Percentiles rank a stretch among this genome's conserved stretches.
These are phyloP conservation scores for Dolichopus griseipennis DNA, from an alignment of 2,888 invertebrate genomes.

Conservation along the genomic window DNA sequence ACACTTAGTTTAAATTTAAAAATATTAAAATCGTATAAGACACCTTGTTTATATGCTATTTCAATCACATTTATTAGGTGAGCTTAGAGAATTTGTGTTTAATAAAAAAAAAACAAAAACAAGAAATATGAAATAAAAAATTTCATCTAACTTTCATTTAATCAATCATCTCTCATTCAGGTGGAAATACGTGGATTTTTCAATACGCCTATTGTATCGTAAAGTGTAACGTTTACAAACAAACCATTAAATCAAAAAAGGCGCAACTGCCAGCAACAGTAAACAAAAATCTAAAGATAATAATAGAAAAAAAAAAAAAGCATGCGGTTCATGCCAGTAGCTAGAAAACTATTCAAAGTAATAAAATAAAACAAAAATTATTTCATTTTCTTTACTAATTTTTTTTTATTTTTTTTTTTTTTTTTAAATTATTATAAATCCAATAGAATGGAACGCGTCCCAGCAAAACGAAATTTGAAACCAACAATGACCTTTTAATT, in stretches of 20 bases:
- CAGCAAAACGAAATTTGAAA: neutral
- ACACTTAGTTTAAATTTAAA: no score
- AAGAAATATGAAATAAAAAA: neutral
- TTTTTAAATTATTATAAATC: neutral
- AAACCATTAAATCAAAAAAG: conserved; percentile 3
- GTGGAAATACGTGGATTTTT: neutral
- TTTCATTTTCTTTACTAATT: no score
- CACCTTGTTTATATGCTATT: no score
- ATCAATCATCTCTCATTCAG: conserved; percentile 4
- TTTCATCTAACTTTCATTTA: neutral
- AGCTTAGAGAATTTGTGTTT: neutral
- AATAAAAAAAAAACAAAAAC: neutral
- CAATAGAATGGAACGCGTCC: conserved; percentile 1
- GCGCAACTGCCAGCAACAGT: neutral
- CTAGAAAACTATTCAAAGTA: neutral
- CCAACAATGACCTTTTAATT: neutral
- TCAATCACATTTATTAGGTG: no score
- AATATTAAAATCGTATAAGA: no score
- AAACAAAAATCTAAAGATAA: no score
- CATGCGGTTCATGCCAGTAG: conserved; percentile 1
- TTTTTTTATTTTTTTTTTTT: neutral
- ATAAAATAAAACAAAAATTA: neutral
- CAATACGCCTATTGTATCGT: neutral
- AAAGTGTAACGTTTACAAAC: conserved; percentile 5
- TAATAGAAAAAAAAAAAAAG: neutral